Evolutionary conservation across 2,888 invertebrate species (phyloP).

Genomic region (Nomada ruficornis): DNA sequence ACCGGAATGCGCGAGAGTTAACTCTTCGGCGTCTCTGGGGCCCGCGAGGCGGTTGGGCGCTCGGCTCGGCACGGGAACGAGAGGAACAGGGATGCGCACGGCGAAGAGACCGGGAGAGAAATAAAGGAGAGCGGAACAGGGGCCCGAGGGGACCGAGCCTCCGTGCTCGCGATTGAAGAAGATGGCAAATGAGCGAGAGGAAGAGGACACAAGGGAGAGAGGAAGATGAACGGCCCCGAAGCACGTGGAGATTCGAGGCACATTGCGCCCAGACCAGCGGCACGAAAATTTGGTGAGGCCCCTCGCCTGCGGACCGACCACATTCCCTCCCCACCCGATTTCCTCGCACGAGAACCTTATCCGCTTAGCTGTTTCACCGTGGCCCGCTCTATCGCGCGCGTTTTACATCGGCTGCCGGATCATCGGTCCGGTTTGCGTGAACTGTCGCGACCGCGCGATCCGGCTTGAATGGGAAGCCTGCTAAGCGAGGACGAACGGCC

Average conservation of each 20-base stretch:
- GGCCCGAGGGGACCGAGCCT: slow-evolving; percentile 63
- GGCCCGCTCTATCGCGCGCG: slow-evolving; percentile 63
- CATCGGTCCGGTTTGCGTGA: slow-evolving; percentile 61
- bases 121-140: slow-evolving; percentile 57
- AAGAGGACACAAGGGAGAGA: slow-evolving; percentile 39
- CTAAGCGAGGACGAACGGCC: slow-evolving; percentile 35
- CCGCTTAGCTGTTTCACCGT: slow-evolving; percentile 70
- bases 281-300: slow-evolving; percentile 78
- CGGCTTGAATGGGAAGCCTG: slow-evolving; percentile 47
- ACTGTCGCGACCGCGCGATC: slow-evolving; percentile 37
- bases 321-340: slow-evolving; percentile 81
- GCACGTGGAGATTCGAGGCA: slow-evolving; percentile 76
- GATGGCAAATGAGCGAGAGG: slow-evolving; percentile 35
- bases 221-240: slow-evolving; percentile 54
- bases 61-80: slow-evolving; percentile 49
- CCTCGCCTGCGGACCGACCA: slow-evolving; percentile 79
- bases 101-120: slow-evolving; percentile 15
- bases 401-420: slow-evolving; percentile 70
- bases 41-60: slow-evolving; percentile 68
- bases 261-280: slow-evolving; percentile 73
- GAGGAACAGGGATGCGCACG: slow-evolving; percentile 51
- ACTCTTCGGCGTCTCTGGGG: slow-evolving; percentile 63
- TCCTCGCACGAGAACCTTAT: slow-evolving; percentile 74
- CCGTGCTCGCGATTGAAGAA: slow-evolving; percentile 47
- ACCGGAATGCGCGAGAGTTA: slow-evolving; percentile 74